Evolutionary conservation across 1,140 invertebrate species (phyloP).

Genomic region (Aricia agestis): DNA sequence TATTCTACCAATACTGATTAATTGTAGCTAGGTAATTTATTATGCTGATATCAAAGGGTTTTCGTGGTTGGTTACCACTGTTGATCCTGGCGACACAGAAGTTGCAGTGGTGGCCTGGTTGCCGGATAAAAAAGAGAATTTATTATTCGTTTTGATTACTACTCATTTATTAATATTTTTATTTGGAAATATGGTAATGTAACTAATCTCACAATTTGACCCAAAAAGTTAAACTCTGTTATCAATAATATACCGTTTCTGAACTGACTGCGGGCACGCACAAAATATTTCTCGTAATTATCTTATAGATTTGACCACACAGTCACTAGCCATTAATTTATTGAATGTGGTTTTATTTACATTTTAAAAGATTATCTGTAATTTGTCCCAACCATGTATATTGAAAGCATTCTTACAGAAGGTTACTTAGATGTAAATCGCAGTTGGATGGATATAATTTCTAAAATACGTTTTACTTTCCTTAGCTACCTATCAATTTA

Average conservation of each 20-base stretch:
- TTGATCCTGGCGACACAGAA: too few species aligned
- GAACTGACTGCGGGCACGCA: not conserved
- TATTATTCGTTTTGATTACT: not conserved
- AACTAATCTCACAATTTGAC: not conserved
- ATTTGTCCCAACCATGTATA: not conserved
- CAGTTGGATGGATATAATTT: too few species aligned
- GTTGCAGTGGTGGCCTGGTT: too few species aligned
- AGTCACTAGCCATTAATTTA: not conserved
- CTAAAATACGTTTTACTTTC: too few species aligned
- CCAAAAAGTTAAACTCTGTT: not conserved
- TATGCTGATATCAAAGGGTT: too few species aligned
- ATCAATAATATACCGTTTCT: constrained; percentile 1
- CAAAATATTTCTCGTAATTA: not conserved
- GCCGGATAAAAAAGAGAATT: too few species aligned
- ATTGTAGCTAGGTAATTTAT: too few species aligned
- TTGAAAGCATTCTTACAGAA: too few species aligned
- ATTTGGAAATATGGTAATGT: not conserved
- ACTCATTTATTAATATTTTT: not conserved
- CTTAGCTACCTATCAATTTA: too few species aligned
- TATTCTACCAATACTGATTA: too few species aligned
- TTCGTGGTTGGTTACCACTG: too few species aligned
- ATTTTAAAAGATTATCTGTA: not conserved
- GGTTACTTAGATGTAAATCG: too few species aligned
- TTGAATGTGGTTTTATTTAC: not conserved
- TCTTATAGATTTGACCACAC: not conserved